These are phyloP conservation scores for Ceyx margarethae DNA, from an alignment of 2,113 vertebrate genomes.

Conservation along the genomic window DNA sequence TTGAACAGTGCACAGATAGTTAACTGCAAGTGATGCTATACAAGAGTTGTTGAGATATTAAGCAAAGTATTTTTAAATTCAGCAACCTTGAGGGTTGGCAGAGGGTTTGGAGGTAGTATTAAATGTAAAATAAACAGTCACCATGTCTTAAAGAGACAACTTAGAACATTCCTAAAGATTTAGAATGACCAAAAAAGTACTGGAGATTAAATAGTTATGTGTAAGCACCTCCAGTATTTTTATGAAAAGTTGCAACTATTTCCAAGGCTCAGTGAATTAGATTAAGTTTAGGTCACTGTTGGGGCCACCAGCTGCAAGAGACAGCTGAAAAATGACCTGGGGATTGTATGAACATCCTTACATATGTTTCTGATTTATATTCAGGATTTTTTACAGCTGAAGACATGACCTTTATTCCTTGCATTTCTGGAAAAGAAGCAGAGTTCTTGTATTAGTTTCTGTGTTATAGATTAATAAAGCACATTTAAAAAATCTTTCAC, in stretches of 20 bases:
- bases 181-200: neutral
- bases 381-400: conserved; percentile 26
- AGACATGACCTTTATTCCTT: neutral
- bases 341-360: neutral
- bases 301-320: conserved; percentile 16
- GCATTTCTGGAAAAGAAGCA: neutral
- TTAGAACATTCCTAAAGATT: neutral
- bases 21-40: neutral
- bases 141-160: neutral
- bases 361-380: conserved; percentile 41
- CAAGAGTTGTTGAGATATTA: neutral
- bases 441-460: neutral
- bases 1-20: neutral
- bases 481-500: neutral
- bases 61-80: neutral
- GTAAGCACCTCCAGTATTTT: neutral
- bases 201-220: neutral
- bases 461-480: neutral
- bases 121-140: neutral
- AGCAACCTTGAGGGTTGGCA: neutral
- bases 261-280: neutral
- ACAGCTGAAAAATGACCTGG: conserved; percentile 28
- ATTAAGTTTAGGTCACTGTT: conserved; percentile 3
- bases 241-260: neutral
- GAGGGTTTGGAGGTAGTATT: neutral